Evolutionary conservation across 2,797 vertebrate species (phyloP), one percentile per base, ranked within the genome.

Genomic region (Delichon dasypus): DNA sequence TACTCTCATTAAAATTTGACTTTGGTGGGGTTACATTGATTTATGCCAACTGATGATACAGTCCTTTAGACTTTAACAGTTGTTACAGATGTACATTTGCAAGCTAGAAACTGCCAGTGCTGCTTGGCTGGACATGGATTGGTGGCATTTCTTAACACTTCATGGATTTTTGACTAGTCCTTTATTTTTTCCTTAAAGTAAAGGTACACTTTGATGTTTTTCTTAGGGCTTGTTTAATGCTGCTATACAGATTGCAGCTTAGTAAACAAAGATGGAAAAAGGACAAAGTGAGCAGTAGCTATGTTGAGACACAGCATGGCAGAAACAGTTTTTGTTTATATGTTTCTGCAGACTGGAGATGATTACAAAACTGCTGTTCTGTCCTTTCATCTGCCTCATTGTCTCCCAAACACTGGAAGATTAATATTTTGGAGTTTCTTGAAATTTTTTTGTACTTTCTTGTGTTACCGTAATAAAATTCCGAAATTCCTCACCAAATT

Each of bases 1-100:
- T 76, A 29, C 48, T 89, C 79, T 66, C 74, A 78, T 82, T 91
- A 82, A 88, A 88, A 53, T 85, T 88, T 91, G 10, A 55, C 62
- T 92, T 88, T 86, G 48, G 13, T 61, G 30, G 38, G 64, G 48
- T 90, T 96, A 73, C n/a, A 67, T 1, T 93, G 71, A 73, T 90
- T 94, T 76, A 90, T 84, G 62, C 34, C 34, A 89, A 15, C 30
- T 8, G 19, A 55, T 1, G 3, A 73, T 86, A 74, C 66, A 75
- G 64, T 93, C 38, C 29, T 91, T 90, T 60, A 84, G 58, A 75
- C 22, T 81, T 91, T 62, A 93, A 32, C 23, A 48, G 48, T 47
- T 77, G 13, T 51, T 67, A 36, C 3, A 51, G 51, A 62, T 30
- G 29, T 73, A 87, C 61, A 90, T 88, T 76, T 90, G 44, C 80